Evolutionary conservation across 2,797 vertebrate species (phyloP), one percentile per base, ranked within the genome.

Genomic region (Takifugu ocellatus): DNA sequence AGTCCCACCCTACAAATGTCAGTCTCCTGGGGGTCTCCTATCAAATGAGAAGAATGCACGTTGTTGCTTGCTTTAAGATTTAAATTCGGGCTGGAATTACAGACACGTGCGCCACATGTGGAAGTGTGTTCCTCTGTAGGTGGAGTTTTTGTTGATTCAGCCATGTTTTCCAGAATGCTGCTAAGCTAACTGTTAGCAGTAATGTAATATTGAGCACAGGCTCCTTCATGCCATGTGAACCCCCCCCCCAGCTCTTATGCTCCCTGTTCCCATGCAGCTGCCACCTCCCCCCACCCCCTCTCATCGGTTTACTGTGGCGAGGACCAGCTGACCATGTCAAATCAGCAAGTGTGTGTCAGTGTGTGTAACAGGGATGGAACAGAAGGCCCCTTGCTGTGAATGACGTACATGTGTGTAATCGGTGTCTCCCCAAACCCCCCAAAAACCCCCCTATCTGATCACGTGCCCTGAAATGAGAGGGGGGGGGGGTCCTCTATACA

Each of bases 311-410:
- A 60, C 63, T 69, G 63, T 77, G 56, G 73, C 7, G 50, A 70
- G 36, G 71, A 78, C 79, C 86, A 87, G 81, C 85, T 89, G 86
- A 87, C 81, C 68, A 58, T 84, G 79, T 74, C 68, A 29, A 85
- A 85, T 86, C 80, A 74, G 58, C 15, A 0, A 12, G 63, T 59
- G 71, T 67, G 59, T 64, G 44, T 54, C 5, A 17, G 50, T 29
- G 26, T 31, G 6, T 8, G 49, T n/a, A 27, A 6, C n/a, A 25
- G 25, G 31, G 14, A 21, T 29, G 54, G 54, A 49, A 61, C 61
- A 68, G 63, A 64, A 63, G 65, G 69, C 44, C 55, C 63, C 76
- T 61, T 68, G 63, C 62, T 69, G 68, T 64, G 74, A 72, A 49
- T 66, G 74, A 68, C 25, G n/a, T 17, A 12, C 7, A 2, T 48